A percentile compares a stretch with the other conserved stretches of the same genome.
Conservation (phyloP, 2,797 vertebrate genomes). For the Cynodonichthys magdalenae region DNA sequence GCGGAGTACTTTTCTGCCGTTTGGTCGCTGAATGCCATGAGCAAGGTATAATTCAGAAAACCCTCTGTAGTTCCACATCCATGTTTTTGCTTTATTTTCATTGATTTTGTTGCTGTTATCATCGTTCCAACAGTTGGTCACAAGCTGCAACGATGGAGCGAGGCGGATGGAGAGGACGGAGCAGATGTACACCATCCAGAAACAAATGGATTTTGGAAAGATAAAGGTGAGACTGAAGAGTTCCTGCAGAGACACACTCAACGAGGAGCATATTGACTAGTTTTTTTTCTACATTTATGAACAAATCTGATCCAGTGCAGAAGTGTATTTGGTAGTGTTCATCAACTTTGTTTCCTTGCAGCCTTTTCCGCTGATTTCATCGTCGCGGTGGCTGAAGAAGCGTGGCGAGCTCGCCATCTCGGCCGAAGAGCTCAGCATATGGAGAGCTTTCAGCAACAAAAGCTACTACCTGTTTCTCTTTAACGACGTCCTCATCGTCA, state of each 20-base stretch:
- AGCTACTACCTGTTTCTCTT: constrained; percentile 91
- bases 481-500: constrained; percentile 93
- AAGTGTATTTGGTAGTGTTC: neutral
- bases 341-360: constrained; percentile 43
- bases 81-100: neutral
- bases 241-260: neutral
- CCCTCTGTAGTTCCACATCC: neutral
- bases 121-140: constrained; percentile 85
- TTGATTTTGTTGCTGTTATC: neutral
- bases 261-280: neutral
- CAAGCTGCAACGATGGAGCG: constrained; percentile 91
- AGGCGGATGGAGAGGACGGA: constrained; percentile 93
- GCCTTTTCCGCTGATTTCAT: constrained; percentile 91
- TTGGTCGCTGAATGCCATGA: constrained; percentile 90
- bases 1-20: constrained; percentile 83
- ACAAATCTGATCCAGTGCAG: neutral
- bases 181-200: constrained; percentile 95
- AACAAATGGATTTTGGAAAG: constrained; percentile 94
- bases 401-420: constrained; percentile 85
- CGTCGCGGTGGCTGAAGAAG: constrained; percentile 93
- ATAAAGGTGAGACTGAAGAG: constrained; percentile 85
- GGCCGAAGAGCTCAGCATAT: constrained; percentile 86
- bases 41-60: constrained; percentile 83
- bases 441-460: constrained; percentile 86
- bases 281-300: neutral